phyloP scores from a whole-genome alignment of 1,140 invertebrate species.

The Archivesica marissinica region DNA sequence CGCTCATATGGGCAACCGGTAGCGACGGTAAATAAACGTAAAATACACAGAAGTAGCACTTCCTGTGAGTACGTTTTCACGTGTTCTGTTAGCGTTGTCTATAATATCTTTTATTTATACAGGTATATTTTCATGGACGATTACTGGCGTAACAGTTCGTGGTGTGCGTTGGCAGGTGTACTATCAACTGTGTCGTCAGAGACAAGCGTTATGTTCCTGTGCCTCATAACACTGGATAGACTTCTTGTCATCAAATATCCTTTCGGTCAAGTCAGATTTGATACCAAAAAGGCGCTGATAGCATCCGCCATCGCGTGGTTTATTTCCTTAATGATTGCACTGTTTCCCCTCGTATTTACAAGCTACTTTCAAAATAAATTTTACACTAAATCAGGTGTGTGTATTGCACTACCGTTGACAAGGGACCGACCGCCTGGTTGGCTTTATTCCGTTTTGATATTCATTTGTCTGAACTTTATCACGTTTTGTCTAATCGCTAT shows the following conservation, averaged over 20 bases:
- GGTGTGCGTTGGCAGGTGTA: constrained; percentile 70
- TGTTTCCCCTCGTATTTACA: constrained; percentile 52
- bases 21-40: too few species aligned
- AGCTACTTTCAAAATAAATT: constrained; percentile 29
- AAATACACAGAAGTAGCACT: too few species aligned
- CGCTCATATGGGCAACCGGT: too few species aligned
- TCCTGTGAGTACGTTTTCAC: too few species aligned
- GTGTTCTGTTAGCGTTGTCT: too few species aligned
- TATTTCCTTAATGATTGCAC: constrained; percentile 41
- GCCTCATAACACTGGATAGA: constrained; percentile 71
- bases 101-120: background rate
- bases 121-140: constrained; percentile 68
- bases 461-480: constrained; percentile 55
- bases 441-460: constrained; percentile 35
- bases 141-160: constrained; percentile 64
- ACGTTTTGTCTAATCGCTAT: constrained; percentile 56
- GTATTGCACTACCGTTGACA: constrained; percentile 56
- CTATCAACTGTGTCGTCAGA: constrained; percentile 71
- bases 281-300: constrained; percentile 1
- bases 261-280: constrained; percentile 58
- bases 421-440: constrained; percentile 18
- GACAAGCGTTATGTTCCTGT: constrained; percentile 66
- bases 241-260: constrained; percentile 71
- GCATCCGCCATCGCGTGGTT: constrained; percentile 43
- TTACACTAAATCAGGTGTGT: constrained; percentile 62